Conservation (phyloP, 92 coral and sea anemone species). For the Umimayanthus chanpuru region DNA sequence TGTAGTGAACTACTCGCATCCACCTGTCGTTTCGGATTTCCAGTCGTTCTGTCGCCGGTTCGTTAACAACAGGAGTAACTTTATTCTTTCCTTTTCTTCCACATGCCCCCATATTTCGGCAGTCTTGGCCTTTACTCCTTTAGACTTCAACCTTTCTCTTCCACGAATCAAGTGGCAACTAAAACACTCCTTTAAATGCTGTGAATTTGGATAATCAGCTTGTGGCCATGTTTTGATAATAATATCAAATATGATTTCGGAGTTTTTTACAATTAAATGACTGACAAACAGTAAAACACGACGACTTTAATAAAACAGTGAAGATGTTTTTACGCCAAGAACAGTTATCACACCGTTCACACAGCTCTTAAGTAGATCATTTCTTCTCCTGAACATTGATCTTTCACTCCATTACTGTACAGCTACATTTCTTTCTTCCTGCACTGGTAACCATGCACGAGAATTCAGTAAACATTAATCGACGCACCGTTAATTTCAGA, state of each 20-base stretch:
- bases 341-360: not conserved
- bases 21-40: slow-evolving; percentile 81
- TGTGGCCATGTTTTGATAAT: not conserved
- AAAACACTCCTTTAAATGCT: not conserved
- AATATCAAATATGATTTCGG: too few species aligned
- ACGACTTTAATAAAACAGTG: not conserved
- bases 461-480: not conserved
- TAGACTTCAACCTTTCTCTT: not conserved
- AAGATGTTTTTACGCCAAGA: not conserved
- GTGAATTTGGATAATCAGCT: too few species aligned
- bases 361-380: not conserved
- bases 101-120: slow-evolving; percentile 27
- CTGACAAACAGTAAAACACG: not conserved
- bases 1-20: slow-evolving; percentile 71
- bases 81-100: slow-evolving; percentile 56
- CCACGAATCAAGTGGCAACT: not conserved
- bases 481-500: not conserved
- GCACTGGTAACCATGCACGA: not conserved
- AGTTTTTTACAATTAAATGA: too few species aligned
- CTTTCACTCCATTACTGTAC: not conserved
- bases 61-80: slow-evolving; percentile 67
- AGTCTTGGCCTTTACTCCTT: too few species aligned
- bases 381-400: not conserved
- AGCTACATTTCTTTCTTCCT: not conserved
- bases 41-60: slow-evolving; percentile 61